Evolutionary conservation across 2,797 vertebrate genomes (phyloP).

Genomic region (Channallabes apus): DNA sequence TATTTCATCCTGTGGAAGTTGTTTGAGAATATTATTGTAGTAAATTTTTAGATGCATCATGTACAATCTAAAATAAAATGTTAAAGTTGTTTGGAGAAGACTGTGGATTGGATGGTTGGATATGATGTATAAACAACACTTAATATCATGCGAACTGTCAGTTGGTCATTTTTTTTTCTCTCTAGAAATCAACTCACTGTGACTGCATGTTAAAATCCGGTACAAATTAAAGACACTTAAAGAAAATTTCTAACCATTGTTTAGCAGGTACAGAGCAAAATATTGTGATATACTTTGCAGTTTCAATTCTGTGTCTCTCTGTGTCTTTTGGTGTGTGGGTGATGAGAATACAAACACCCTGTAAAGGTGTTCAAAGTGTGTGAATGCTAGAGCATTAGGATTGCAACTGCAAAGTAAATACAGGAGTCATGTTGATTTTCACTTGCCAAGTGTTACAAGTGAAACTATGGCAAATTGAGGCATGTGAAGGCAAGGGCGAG

Average conservation of each 20-base stretch:
- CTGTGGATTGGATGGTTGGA: not conserved
- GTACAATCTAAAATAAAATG: not conserved
- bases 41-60: not conserved
- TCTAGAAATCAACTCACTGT: not conserved
- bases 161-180: not conserved
- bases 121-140: not conserved
- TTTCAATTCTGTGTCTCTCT: too few relatives aligned
- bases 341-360: not conserved
- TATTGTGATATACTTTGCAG: not conserved
- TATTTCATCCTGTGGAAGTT: not conserved
- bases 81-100: not conserved
- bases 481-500: slow-evolving; percentile 12
- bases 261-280: not conserved
- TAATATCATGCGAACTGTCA: not conserved
- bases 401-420: not conserved
- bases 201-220: not conserved
- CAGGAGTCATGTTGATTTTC: not conserved
- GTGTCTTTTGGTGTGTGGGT: not conserved
- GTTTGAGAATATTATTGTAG: not conserved
- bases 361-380: not conserved
- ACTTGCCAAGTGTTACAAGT: not conserved
- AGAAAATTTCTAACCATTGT: not conserved
- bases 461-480: not conserved
- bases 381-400: not conserved
- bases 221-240: not conserved